Conservation (phyloP, 2,113 vertebrate species). For the Morone saxatilis region DNA sequence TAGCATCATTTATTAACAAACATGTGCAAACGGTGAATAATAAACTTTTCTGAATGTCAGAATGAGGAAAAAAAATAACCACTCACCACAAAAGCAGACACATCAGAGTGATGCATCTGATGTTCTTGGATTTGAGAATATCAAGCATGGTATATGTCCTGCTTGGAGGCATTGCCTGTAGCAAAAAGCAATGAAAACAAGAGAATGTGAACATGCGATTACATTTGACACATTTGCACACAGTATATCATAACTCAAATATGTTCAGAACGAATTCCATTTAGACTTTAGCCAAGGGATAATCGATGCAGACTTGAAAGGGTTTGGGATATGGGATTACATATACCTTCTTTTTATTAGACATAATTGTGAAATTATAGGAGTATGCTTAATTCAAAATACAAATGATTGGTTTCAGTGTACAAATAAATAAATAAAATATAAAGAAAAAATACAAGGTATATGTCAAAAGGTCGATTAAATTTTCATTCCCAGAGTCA, state of each 20-base stretch:
- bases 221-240: background rate
- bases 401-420: background rate
- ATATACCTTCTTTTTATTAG: background rate
- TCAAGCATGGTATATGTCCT: slow-evolving; percentile 88
- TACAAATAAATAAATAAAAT: background rate
- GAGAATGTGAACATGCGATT: background rate
- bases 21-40: background rate
- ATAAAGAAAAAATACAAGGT: background rate
- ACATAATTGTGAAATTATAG: background rate
- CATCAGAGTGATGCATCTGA: slow-evolving; percentile 90
- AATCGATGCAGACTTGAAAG: background rate
- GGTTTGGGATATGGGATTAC: background rate
- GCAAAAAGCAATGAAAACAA: slow-evolving; percentile 13
- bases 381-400: background rate
- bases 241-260: background rate
- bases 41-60: too few species aligned
- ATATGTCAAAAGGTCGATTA: background rate
- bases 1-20: background rate
- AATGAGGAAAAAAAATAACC: background rate
- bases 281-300: background rate
- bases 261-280: too few species aligned
- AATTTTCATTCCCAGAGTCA: background rate
- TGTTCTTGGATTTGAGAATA: slow-evolving; percentile 88
- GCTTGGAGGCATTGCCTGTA: slow-evolving; percentile 14
- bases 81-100: slow-evolving; percentile 92